phyloP scores from a whole-genome alignment of 2,797 vertebrate species.

The Esox lucius region DNA sequence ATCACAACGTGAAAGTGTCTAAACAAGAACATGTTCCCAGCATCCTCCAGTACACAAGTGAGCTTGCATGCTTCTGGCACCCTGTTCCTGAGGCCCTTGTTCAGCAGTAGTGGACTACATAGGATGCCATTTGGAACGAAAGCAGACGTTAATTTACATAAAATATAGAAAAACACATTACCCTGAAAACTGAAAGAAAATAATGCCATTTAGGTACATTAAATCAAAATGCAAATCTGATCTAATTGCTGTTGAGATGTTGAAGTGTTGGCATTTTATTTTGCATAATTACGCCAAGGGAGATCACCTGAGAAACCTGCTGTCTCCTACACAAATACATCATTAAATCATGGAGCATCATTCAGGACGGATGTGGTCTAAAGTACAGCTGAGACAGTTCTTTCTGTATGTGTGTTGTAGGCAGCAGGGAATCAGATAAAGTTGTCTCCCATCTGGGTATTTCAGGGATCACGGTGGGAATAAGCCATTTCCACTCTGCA shows the following conservation, averaged over 20 bases:
- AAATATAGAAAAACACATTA: constrained; percentile 53
- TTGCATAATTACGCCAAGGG: constrained; percentile 35
- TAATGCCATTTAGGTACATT: constrained; percentile 58
- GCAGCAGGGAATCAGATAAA: neutral
- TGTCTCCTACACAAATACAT: constrained; percentile 29
- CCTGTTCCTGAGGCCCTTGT: no score
- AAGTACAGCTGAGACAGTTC: neutral
- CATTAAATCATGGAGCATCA: neutral
- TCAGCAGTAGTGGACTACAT: neutral
- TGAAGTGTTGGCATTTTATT: constrained; percentile 48
- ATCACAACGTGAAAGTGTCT: neutral
- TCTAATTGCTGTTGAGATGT: constrained; percentile 55
- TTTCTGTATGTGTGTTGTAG: neutral
- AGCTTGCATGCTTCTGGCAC: no score
- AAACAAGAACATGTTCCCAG: neutral
- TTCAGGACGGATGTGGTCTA: neutral
- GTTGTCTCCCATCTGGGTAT: neutral
- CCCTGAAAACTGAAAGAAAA: constrained; percentile 47
- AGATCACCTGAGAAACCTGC: constrained; percentile 39
- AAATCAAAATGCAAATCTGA: constrained; percentile 67
- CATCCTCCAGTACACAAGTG: constrained; percentile 26
- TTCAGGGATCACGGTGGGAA: neutral
- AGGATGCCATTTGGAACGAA: neutral
- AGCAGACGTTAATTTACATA: constrained; percentile 45
- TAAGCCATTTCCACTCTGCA: constrained; percentile 4